Conservation (phyloP, 2,888 invertebrate species). For the Eupithecia abbreviata region DNA sequence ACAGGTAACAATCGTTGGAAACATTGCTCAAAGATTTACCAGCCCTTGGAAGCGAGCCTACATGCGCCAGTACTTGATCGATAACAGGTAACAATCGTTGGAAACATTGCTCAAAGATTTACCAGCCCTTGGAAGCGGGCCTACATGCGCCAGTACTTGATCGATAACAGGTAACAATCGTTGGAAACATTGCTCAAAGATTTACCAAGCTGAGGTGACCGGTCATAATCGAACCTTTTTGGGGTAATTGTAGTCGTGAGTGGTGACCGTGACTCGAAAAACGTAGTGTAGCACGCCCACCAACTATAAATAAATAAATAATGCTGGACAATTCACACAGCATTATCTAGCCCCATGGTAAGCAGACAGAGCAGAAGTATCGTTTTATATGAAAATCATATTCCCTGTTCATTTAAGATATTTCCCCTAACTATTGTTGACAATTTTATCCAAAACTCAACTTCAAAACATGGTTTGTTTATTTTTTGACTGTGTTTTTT, state of each 20-base stretch:
- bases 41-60: constrained; percentile 90
- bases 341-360: no score
- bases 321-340: no score
- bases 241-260: background rate
- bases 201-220: background rate
- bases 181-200: background rate
- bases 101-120: background rate
- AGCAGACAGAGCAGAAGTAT: no score
- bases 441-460: no score
- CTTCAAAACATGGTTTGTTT: no score
- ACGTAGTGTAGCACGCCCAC: background rate
- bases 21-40: constrained; percentile 37
- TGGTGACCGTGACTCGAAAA: background rate
- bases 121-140: no score
- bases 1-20: constrained; percentile 83
- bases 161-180: no score
- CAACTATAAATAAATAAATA: background rate
- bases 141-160: no score
- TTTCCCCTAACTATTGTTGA: no score
- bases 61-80: constrained; percentile 96
- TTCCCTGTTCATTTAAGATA: no score
- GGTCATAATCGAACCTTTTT: background rate
- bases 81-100: constrained; percentile 86
- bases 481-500: no score
- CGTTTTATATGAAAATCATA: no score